Evolutionary conservation across 2,113 vertebrate species (phyloP).

Genomic region (Equus quagga): DNA sequence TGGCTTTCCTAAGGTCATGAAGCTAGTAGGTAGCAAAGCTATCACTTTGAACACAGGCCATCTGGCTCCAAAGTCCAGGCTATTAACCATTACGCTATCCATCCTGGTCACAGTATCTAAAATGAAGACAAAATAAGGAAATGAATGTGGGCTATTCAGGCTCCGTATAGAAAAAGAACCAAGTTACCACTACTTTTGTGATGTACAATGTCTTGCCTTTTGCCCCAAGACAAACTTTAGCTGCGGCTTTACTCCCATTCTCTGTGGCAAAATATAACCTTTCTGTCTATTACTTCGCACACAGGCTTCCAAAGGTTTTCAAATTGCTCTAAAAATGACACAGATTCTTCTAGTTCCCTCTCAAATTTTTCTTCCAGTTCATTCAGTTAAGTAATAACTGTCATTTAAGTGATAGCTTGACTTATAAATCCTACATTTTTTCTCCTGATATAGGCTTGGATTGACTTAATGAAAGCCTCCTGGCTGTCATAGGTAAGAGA

Average conservation of each 20-base stretch:
- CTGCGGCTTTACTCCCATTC: background rate
- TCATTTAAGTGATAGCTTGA: background rate
- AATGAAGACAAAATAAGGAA: slow-evolving; percentile 26
- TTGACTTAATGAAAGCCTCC: background rate
- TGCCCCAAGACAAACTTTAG: background rate
- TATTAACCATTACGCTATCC: background rate
- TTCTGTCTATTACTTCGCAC: background rate
- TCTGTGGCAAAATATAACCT: background rate
- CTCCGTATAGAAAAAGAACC: background rate
- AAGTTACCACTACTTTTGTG: slow-evolving; percentile 15
- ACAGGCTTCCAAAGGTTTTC: background rate
- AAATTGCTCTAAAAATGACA: background rate
- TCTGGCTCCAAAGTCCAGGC: background rate
- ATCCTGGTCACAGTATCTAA: background rate
- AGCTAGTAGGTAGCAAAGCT: background rate
- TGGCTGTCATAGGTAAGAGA: background rate
- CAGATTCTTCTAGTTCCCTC: background rate
- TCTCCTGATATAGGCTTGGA: background rate
- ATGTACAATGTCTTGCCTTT: background rate
- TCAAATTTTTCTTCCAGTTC: background rate
- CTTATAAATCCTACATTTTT: background rate
- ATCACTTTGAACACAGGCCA: background rate
- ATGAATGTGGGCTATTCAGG: background rate
- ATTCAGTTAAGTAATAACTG: background rate
- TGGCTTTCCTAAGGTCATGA: background rate